Conservation (phyloP, 2,888 invertebrate genomes). For the Hydraecia micacea region DNA sequence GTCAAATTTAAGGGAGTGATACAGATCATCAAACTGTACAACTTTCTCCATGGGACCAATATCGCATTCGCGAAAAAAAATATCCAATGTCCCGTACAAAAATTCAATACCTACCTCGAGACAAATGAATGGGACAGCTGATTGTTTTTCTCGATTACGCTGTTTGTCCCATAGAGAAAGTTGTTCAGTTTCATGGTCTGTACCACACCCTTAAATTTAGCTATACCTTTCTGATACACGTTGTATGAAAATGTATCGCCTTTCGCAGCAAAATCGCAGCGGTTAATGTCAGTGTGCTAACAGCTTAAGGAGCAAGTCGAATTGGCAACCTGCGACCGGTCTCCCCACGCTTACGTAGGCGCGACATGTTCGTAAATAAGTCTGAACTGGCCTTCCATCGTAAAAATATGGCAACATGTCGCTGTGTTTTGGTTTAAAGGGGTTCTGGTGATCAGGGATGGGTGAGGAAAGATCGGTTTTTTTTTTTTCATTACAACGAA, state of each 20-base stretch:
- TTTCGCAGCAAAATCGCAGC: neutral
- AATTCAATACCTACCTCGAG: neutral
- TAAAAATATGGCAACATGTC: slow-evolving; percentile 59
- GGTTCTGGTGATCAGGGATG: slow-evolving; percentile 22
- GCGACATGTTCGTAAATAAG: slow-evolving; percentile 63
- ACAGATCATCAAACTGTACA: neutral
- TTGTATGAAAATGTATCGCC: neutral
- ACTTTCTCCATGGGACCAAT: too few species aligned
- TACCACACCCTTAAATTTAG: neutral
- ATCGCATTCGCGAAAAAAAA: neutral
- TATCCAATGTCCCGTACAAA: neutral
- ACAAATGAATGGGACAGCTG: neutral
- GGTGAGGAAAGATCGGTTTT: neutral
- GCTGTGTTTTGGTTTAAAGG: slow-evolving; percentile 50
- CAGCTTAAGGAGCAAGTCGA: slow-evolving; percentile 45
- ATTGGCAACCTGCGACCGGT: slow-evolving; percentile 70
- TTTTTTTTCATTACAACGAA: neutral
- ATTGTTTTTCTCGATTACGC: neutral
- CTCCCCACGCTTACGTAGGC: slow-evolving; percentile 67
- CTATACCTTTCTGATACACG: neutral
- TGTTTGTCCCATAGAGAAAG: too few species aligned
- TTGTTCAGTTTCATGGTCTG: neutral
- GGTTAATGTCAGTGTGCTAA: slow-evolving; percentile 12
- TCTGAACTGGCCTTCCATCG: slow-evolving; percentile 48
- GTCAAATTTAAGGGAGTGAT: neutral